Base-by-base conservation (phyloP, 2,113 vertebrate genomes). In the Apteryx owenii region DNA sequence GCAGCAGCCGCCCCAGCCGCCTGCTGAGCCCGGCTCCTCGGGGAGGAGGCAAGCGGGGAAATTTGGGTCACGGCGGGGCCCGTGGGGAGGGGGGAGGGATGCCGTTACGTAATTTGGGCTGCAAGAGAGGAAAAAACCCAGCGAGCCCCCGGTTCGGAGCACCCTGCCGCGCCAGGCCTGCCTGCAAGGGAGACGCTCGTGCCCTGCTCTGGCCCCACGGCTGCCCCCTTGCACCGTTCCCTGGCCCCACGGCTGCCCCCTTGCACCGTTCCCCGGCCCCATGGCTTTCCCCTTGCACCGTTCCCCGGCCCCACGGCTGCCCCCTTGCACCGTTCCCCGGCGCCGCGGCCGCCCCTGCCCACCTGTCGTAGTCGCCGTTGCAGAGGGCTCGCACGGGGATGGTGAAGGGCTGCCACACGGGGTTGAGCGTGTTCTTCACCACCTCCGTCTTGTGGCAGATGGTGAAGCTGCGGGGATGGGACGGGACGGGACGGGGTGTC, bases 311-410 rank as follows among this genome's bases (percentile, higher is more conserved):
- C 51, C 51, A 9, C 5, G 25, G 51, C 28, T 3, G 15, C 54
- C 54, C 26, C 26, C 28, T 56, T 16, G 54, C 15, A 5, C 54
- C 8, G 28, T 56, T 14, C 26, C 54, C 23, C 36, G 36, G 36
- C 17, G 13, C 16, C 40, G 29, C 44, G 44, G 26, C 53, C 54
- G 28, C 29, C 56, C 26, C 26, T 10, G 10, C 10, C 26, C 95
- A 96, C 99, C 99, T 99, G 98, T 99, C 99, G 3, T 99, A 99
- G 98, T 99, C 99, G 6, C 99, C 99, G 0, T 99, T 99, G 98
- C 99, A 99, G 93, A 99, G 98, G 6, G 99, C 99, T 10, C 99
- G 98, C 87, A 99, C 99, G 0, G 99, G 99, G 92, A 99, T 99
- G 97, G 99, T 99, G 98, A 99, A 99, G 48, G 99, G 98, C 98